Evolutionary conservation across 2,888 invertebrate species (phyloP).

Genomic region (Priapulus caudatus): DNA sequence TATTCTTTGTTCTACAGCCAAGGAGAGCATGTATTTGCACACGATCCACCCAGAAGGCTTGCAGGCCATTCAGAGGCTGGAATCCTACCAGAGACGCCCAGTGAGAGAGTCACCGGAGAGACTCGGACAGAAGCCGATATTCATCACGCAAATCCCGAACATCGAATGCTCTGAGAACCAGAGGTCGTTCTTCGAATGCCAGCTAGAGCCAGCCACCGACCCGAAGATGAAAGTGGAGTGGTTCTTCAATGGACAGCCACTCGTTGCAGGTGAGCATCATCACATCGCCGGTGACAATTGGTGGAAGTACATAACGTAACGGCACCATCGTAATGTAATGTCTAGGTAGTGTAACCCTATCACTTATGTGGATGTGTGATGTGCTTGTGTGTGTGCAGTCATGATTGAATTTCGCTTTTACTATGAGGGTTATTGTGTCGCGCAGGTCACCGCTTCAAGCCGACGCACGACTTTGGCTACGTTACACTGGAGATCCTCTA

Average conservation of each 20-base stretch:
- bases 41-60: constrained; percentile 85
- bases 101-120: constrained; percentile 34
- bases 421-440: too few relatives aligned
- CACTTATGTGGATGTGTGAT: too few relatives aligned
- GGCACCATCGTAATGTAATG: too few relatives aligned
- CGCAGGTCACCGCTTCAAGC: constrained; percentile 11
- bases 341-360: too few relatives aligned
- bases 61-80: constrained; percentile 77
- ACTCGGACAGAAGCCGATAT: constrained; percentile 72
- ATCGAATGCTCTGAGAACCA: constrained; percentile 38
- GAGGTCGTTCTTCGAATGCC: constrained; percentile 83
- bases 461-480: constrained; percentile 5
- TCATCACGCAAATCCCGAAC: constrained; percentile 57
- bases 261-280: constrained; percentile 53
- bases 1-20: too few relatives aligned
- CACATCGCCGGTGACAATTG: too few relatives aligned
- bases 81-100: constrained; percentile 46
- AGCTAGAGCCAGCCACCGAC: constrained; percentile 78
- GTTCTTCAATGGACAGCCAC: constrained; percentile 81
- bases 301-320: too few relatives aligned
- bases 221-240: constrained; percentile 88
- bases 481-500: background rate
- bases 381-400: too few relatives aligned
- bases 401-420: too few relatives aligned
- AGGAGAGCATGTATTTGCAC: constrained; percentile 56